phyloP scores from a whole-genome alignment of 1,140 invertebrate genomes.

The Hycleus cichorii region DNA sequence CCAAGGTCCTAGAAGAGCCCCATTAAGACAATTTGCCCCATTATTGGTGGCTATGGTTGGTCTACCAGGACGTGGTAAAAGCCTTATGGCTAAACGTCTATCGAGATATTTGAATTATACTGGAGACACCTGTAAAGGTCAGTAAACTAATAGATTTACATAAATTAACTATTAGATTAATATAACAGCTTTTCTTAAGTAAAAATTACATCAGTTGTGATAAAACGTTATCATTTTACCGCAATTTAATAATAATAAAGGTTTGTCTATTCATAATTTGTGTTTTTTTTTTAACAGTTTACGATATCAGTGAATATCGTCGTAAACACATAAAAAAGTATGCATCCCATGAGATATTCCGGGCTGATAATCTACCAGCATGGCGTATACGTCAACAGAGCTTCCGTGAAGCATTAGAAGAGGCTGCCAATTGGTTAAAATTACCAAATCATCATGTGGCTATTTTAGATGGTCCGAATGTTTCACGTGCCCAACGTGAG shows the following conservation, averaged over 20 bases:
- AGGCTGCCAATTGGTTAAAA: constrained; percentile 48
- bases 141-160: background rate
- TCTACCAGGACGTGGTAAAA: constrained; percentile 85
- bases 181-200: background rate
- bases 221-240: too few relatives aligned
- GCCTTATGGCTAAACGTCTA: constrained; percentile 83
- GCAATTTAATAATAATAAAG: background rate
- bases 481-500: constrained; percentile 69
- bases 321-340: constrained; percentile 70
- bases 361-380: constrained; percentile 74
- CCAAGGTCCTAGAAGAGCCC: constrained; percentile 41
- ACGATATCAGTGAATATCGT: constrained; percentile 79
- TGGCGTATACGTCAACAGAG: constrained; percentile 69
- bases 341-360: constrained; percentile 77
- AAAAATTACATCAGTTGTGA: background rate
- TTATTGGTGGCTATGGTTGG: constrained; percentile 86
- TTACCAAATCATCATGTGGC: constrained; percentile 29
- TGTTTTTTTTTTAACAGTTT: constrained; percentile 52
- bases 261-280: background rate
- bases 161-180: too few relatives aligned
- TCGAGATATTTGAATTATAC: constrained; percentile 84
- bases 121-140: constrained; percentile 78
- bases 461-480: constrained; percentile 90
- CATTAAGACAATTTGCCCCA: constrained; percentile 55
- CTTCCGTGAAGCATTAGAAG: constrained; percentile 74